A percentile compares a stretch with the other conserved stretches of the same genome.
phyloP scores from a whole-genome alignment of 2,888 invertebrate genomes.

The Bedellia somnulentella region DNA sequence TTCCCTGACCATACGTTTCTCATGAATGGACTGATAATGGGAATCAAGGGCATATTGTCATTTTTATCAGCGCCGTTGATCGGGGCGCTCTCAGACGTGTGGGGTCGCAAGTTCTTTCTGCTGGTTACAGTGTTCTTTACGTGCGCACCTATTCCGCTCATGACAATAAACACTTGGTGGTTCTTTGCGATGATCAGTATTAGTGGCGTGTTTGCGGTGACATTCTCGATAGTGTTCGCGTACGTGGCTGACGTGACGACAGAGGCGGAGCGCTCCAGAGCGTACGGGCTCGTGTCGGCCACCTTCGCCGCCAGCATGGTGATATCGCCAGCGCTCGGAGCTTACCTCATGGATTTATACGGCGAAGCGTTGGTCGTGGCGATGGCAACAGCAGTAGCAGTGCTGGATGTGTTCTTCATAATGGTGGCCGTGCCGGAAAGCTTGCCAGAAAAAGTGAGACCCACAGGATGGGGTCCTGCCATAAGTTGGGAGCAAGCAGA shows the following conservation, averaged over 20 bases:
- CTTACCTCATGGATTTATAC: constrained; percentile 83
- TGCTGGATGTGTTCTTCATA: constrained; percentile 97
- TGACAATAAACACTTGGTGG: constrained; percentile 99
- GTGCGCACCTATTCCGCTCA: constrained; percentile 97
- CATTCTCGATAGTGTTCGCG: constrained; percentile 98
- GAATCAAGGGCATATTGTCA: constrained; percentile 95
- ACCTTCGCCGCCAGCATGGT: constrained; percentile 99
- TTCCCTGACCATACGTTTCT: constrained; percentile 99
- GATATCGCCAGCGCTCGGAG: constrained; percentile 95
- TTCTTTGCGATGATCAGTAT: constrained; percentile 99
- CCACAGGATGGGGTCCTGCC: constrained; percentile 80
- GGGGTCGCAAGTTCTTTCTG: constrained; percentile 97
- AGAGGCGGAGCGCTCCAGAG: constrained; percentile 90
- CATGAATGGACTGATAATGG: constrained; percentile 99
- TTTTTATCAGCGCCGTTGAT: constrained; percentile 97
- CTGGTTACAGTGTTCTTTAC: constrained; percentile 98
- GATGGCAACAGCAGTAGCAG: constrained; percentile 92
- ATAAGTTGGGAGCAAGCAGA: constrained; percentile 98
- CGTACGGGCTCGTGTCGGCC: constrained; percentile 97
- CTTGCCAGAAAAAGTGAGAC: constrained; percentile 85
- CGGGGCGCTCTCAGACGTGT: constrained; percentile 96
- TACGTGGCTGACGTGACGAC: constrained; percentile 99
- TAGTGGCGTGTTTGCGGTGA: constrained; percentile 98
- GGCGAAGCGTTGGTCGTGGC: constrained; percentile 88
- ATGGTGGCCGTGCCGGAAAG: constrained; percentile 98